Conservation (phyloP, 2,888 invertebrate genomes). For the Argynnis bischoffii region DNA sequence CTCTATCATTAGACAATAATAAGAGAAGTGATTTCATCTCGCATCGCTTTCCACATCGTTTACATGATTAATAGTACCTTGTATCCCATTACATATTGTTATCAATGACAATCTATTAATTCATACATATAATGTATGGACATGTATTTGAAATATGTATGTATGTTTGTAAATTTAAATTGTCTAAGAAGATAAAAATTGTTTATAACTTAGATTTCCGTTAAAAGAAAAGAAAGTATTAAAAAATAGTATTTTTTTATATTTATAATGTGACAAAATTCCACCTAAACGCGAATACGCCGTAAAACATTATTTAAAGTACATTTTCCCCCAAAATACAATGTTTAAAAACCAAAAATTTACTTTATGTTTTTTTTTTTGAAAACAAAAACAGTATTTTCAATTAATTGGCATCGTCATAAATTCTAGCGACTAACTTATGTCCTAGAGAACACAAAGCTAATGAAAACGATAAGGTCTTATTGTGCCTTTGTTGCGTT, state of each 20-base stretch:
- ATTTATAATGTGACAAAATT: too few relatives aligned
- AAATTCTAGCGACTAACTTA: conserved; percentile 24
- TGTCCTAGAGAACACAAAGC: conserved; percentile 39
- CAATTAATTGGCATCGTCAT: not conserved
- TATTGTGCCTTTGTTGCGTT: conserved; percentile 38
- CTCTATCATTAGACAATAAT: conserved; percentile 25
- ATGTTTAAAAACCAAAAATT: too few relatives aligned
- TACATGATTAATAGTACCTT: conserved; percentile 20
- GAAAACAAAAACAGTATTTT: not conserved
- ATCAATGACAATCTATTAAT: conserved; percentile 16
- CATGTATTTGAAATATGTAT: conserved; percentile 4
- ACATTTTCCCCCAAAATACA: too few relatives aligned
- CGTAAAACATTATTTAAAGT: too few relatives aligned
- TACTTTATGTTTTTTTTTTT: not conserved
- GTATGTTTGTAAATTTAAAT: conserved; percentile 3
- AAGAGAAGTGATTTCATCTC: conserved; percentile 16
- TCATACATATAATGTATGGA: not conserved
- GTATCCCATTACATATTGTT: conserved; percentile 16
- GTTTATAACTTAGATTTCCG: too few relatives aligned
- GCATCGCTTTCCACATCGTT: conserved; percentile 17
- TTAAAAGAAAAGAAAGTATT: too few relatives aligned
- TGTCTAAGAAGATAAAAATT: too few relatives aligned
- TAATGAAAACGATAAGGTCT: conserved; percentile 37
- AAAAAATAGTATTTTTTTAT: too few relatives aligned
- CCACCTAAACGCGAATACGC: too few relatives aligned